A percentile compares a stretch with the other conserved stretches of the same genome.
phyloP scores from a whole-genome alignment of 2,797 vertebrate genomes.

The Periophthalmus magnuspinnatus region DNA sequence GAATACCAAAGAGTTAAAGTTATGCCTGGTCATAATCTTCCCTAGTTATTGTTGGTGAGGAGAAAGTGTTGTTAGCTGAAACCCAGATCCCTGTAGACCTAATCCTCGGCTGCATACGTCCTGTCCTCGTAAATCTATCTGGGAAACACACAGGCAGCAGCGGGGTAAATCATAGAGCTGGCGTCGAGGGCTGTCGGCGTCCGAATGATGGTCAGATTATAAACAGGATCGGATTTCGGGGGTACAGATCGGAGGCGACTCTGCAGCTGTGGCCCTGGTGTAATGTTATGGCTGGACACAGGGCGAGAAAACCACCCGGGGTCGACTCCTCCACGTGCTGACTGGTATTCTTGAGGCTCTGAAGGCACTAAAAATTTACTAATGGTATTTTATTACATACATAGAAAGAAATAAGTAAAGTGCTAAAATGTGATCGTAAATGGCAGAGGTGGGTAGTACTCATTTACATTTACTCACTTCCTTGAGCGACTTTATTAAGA shows the following conservation, averaged over 20 bases:
- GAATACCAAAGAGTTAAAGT: neutral
- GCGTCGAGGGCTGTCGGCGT: slow-evolving; percentile 66
- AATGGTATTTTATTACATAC: neutral
- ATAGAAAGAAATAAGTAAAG: neutral
- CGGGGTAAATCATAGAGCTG: slow-evolving; percentile 70
- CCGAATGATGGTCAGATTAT: slow-evolving; percentile 67
- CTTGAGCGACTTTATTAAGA: no score
- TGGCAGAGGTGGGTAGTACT: no score
- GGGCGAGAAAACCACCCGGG: slow-evolving; percentile 32
- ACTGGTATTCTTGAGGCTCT: slow-evolving; percentile 19
- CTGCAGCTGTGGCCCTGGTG: slow-evolving; percentile 65
- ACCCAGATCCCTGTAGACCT: slow-evolving; percentile 43
- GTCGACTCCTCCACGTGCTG: slow-evolving; percentile 42
- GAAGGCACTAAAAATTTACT: slow-evolving; percentile 7
- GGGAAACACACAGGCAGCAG: slow-evolving; percentile 39
- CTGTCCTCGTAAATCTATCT: slow-evolving; percentile 65
- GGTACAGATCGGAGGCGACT: slow-evolving; percentile 67
- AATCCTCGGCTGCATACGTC: slow-evolving; percentile 47
- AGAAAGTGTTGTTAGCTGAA: slow-evolving; percentile 23
- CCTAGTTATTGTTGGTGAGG: slow-evolving; percentile 1
- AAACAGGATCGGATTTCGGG: slow-evolving; percentile 65
- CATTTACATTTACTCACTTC: no score
- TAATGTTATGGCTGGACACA: slow-evolving; percentile 67
- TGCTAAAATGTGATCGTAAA: no score
- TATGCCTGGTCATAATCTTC: neutral